Evolutionary conservation across 1,140 invertebrate species (phyloP).

Genomic region (Drosophila bocki): DNA sequence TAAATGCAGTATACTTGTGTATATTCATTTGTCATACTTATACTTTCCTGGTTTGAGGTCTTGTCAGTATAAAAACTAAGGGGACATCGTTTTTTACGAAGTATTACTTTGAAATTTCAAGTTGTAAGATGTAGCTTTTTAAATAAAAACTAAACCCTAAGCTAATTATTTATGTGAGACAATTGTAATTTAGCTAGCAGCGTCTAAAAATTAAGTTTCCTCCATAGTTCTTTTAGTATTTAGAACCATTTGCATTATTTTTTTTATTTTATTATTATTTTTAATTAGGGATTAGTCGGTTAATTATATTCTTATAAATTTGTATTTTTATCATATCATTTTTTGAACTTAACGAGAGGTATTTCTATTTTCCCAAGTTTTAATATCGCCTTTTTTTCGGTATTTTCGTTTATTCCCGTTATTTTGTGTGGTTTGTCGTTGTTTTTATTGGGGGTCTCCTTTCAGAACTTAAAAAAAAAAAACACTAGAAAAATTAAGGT

Average conservation of each 20-base stretch:
- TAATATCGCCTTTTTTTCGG: constrained; percentile 64
- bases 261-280: constrained; percentile 1
- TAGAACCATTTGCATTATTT: constrained; percentile 28
- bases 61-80: constrained; percentile 55
- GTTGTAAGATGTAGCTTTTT: constrained; percentile 58
- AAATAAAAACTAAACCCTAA: constrained; percentile 35
- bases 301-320: constrained; percentile 53
- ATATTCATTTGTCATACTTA: constrained; percentile 60
- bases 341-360: constrained; percentile 85
- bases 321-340: constrained; percentile 62
- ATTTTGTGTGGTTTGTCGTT: constrained; percentile 57
- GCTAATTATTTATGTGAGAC: constrained; percentile 23
- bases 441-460: too few species aligned
- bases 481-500: constrained; percentile 4
- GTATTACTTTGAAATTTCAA: constrained; percentile 54
- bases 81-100: constrained; percentile 10
- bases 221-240: constrained; percentile 32
- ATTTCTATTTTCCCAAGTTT: constrained; percentile 85
- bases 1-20: constrained; percentile 82
- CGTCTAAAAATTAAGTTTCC: constrained; percentile 31
- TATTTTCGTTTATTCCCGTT: constrained; percentile 31
- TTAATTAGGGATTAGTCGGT: constrained; percentile 28
- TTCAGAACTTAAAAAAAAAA: too few species aligned
- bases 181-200: constrained; percentile 64
- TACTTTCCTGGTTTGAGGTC: constrained; percentile 60